A percentile compares a stretch with the other conserved stretches of the same genome.
Evolutionary conservation across 2,797 vertebrate species (phyloP).

Genomic region (Pipistrellus pygmaeus): DNA sequence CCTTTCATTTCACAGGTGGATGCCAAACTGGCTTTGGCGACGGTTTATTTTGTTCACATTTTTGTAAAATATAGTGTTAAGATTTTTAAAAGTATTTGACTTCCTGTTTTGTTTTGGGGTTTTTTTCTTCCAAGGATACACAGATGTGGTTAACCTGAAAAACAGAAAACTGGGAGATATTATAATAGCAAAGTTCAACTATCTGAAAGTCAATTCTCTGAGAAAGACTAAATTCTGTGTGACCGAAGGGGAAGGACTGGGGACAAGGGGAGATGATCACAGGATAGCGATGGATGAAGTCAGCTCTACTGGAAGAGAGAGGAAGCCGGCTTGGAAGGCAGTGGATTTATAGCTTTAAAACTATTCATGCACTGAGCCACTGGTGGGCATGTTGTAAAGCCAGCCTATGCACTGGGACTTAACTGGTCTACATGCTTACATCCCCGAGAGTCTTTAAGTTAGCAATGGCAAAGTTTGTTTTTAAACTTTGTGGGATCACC

Average conservation of each 20-base stretch:
- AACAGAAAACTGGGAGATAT: not conserved
- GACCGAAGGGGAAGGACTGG: not conserved
- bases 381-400: not conserved
- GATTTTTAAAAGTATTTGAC: not conserved
- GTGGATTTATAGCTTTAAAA: not conserved
- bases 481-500: not conserved
- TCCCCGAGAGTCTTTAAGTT: not conserved
- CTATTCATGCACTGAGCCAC: not conserved
- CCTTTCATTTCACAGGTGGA: no score
- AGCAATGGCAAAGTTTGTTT: not conserved
- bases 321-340: not conserved
- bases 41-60: not conserved
- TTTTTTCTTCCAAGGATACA: not conserved
- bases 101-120: not conserved
- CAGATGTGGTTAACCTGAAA: not conserved
- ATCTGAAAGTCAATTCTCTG: not conserved
- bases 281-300: not conserved
- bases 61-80: not conserved
- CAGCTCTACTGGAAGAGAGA: not conserved
- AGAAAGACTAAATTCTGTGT: not conserved
- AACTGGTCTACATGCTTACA: not conserved
- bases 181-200: not conserved
- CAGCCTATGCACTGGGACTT: not conserved
- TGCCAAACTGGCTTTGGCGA: no score
- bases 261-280: not conserved